Evolutionary conservation across 92 coral and sea anemone genomes (phyloP), one percentile per base, ranked within the genome.

Genomic region (Chrysogorgia sp.): DNA sequence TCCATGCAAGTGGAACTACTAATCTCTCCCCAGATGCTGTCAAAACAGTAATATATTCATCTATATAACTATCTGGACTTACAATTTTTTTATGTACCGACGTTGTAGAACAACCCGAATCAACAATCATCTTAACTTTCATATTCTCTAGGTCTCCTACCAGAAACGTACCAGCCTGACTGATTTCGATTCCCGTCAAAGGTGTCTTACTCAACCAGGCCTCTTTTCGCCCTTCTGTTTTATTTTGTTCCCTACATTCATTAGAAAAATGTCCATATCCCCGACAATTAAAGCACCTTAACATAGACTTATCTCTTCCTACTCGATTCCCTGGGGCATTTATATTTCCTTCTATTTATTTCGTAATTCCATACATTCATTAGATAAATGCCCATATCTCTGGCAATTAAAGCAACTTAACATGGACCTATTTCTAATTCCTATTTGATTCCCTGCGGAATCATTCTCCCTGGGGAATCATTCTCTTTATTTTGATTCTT

Each of bases 71-170:
- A 52, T 17, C 9, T 23, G 3, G 59, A 6, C 59, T 40, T 67
- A 69, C 77, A 60, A 65, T 52, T 15, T 58, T 86, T 33, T 19
- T 35, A 34, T 86, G 77, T 23, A 86, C 86, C 23, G 76, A 63
- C 2, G 90, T 86, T 33, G 84, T 67, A 7, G 81, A 35, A 59
- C 90, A 86, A 4, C 87, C 81, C 30, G 87, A 76, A 71, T 82
- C 87, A 1, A 86, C 69, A 17, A 86, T 26, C 87, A 86, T 86
- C 12, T 82, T 62, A 14, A 77, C 81, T 30, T 35, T 2, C 22
- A 41, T 71, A 31, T 84, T 84, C 12, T 49, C 25, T 28, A 77
- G 29, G 22, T 34, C 80, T 15, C 84, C 58, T 35, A 56, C 15
- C 58, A 65, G 13, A 12, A 9, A 22, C 40, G 66, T 61, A 12